phyloP scores from a whole-genome alignment of 2,888 invertebrate genomes.

The Stramonita haemastoma region DNA sequence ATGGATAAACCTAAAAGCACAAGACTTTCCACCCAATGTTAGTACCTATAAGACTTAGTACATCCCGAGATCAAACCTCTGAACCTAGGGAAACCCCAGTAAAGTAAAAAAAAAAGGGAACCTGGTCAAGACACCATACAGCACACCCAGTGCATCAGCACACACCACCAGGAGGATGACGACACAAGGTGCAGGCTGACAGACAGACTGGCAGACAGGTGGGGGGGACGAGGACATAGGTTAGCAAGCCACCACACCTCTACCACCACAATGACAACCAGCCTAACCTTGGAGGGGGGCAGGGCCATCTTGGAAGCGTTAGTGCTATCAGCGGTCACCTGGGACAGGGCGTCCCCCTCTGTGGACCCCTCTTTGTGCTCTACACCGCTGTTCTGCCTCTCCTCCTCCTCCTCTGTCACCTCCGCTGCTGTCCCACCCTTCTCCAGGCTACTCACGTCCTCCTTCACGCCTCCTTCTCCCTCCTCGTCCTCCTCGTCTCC shows the following conservation, averaged over 20 bases:
- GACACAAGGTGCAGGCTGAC: neutral
- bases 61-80: too few species aligned
- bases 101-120: too few species aligned
- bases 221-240: neutral
- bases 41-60: too few species aligned
- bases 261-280: neutral
- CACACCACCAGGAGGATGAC: too few species aligned
- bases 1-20: too few species aligned
- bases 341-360: neutral
- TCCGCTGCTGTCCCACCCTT: slow-evolving; percentile 21
- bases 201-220: neutral
- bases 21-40: too few species aligned
- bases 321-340: neutral
- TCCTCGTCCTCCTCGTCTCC: neutral
- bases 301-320: slow-evolving; percentile 4
- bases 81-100: too few species aligned
- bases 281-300: slow-evolving; percentile 27
- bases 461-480: slow-evolving; percentile 22
- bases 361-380: neutral
- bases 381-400: neutral
- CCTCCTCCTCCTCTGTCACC: neutral
- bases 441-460: slow-evolving; percentile 43
- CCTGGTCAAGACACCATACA: too few species aligned
- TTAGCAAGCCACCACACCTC: neutral
- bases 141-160: too few species aligned